Evolutionary conservation across 2,797 vertebrate genomes (phyloP).

Genomic region (Antrozous pallidus): DNA sequence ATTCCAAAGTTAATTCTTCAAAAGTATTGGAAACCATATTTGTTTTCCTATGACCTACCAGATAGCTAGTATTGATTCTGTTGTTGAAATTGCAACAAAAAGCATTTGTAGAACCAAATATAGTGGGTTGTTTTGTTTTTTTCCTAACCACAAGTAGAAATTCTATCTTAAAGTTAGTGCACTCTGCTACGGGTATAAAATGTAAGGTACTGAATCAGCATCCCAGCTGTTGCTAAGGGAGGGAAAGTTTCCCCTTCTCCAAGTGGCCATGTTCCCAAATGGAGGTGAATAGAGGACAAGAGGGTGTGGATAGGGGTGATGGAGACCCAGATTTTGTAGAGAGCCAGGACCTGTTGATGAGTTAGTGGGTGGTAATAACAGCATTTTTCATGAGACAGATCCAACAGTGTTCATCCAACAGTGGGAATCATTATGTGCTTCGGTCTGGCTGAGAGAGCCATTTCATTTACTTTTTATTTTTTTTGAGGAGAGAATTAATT

Average conservation of each 20-base stretch:
- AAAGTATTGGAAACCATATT: neutral
- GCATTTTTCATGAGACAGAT: conserved; percentile 64
- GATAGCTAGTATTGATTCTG: neutral
- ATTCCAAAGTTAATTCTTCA: conserved; percentile 25
- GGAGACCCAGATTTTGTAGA: conserved; percentile 47
- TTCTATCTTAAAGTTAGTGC: neutral
- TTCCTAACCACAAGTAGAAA: conserved; percentile 26
- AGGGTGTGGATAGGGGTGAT: neutral
- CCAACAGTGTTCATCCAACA: conserved; percentile 63
- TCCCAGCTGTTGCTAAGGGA: conserved; percentile 50
- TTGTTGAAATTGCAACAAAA: neutral
- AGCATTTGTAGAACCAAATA: neutral
- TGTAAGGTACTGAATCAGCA: conserved; percentile 52
- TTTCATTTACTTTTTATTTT: conserved; percentile 18
- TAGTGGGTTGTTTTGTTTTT: neutral
- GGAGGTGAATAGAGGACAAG: conserved; percentile 74
- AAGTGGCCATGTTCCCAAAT: conserved; percentile 63
- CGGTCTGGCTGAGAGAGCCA: conserved; percentile 58
- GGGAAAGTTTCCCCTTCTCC: conserved; percentile 41
- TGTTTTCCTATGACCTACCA: neutral
- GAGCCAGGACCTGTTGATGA: neutral
- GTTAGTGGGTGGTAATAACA: conserved; percentile 56
- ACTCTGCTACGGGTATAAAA: neutral
- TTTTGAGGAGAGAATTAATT: conserved; percentile 67
- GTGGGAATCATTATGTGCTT: conserved; percentile 62